Evolutionary conservation across 1,140 invertebrate species (phyloP), one percentile per base, ranked within the genome.

Genomic region (Leucophenga varia): DNA sequence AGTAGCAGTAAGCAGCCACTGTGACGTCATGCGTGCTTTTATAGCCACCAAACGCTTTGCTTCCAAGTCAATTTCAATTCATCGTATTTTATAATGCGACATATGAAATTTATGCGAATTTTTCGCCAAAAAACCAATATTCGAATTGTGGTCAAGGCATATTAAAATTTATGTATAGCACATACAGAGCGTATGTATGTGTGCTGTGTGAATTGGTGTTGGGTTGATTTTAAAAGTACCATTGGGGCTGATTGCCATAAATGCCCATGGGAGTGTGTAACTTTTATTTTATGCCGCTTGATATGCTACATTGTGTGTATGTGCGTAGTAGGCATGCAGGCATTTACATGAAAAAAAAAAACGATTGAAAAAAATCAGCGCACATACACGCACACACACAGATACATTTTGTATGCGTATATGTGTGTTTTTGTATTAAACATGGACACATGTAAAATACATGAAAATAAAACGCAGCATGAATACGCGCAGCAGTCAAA

Each of bases 201-300:
- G n/a, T n/a, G n/a, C n/a, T n/a, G 20, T 21, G 25, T 21, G 21
- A 5, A 25, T 16, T 21, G 22, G 31, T 21, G 25, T 39, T n/a
- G n/a, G n/a, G n/a, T n/a, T n/a, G n/a, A n/a, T n/a, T n/a, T n/a
- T n/a, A n/a, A n/a, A n/a, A n/a, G n/a, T n/a, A n/a, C n/a, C n/a
- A n/a, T n/a, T n/a, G n/a, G n/a, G n/a, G n/a, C n/a, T n/a, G n/a
- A n/a, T n/a, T n/a, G n/a, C n/a, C n/a, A n/a, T n/a, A n/a, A n/a
- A n/a, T n/a, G n/a, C 65, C 54, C 67, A 42, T 49, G 67, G 67
- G 67, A 68, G 64, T 68, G 55, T 57, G 59, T 68, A 71, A 71
- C 59, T 71, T 71, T 71, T 70, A 70, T 71, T 71, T 71, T 71
- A 71, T 71, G 67, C 59, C 57, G 41, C 49, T 61, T 41, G 59